Evolutionary conservation across 2,113 vertebrate species (phyloP).

Genomic region (Oncorhynchus clarkii): DNA sequence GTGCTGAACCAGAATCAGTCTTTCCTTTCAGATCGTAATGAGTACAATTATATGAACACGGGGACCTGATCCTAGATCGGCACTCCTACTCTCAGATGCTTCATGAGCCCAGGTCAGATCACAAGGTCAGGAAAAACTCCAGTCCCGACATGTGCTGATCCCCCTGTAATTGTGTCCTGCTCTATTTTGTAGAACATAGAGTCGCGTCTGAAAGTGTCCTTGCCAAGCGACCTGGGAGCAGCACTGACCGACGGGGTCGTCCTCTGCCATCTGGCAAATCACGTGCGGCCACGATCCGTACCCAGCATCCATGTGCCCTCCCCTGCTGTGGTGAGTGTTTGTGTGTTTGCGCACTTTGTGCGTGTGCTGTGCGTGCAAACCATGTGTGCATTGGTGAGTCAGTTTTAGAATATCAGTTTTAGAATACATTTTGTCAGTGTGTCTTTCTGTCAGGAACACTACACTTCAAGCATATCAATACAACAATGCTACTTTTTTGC

Average conservation of each 20-base stretch:
- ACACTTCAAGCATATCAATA: not conserved
- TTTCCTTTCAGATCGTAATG: too few species aligned
- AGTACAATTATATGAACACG: too few species aligned
- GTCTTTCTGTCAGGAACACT: not conserved
- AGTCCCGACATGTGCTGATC: not conserved
- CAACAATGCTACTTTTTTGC: not conserved
- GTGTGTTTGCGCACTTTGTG: not conserved
- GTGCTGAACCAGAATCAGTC: too few species aligned
- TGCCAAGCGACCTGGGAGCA: conserved; percentile 89
- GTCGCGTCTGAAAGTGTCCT: conserved; percentile 86
- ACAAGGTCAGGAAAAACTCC: too few species aligned
- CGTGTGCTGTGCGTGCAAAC: too few species aligned
- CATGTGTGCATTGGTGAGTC: not conserved
- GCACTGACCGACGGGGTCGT: conserved; percentile 95
- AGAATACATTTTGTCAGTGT: not conserved
- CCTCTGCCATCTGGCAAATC: conserved; percentile 95
- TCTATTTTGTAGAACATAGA: conserved; percentile 84
- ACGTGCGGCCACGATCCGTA: conserved; percentile 92
- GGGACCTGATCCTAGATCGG: too few species aligned
- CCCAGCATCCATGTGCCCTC: conserved; percentile 97
- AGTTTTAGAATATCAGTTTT: not conserved
- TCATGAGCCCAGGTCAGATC: too few species aligned
- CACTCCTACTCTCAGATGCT: too few species aligned
- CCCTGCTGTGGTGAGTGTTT: conserved; percentile 87
- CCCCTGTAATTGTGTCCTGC: not conserved